These are phyloP conservation scores for Trisateles emortualis DNA, from an alignment of 2,888 invertebrate genomes.

Conservation along the genomic window DNA sequence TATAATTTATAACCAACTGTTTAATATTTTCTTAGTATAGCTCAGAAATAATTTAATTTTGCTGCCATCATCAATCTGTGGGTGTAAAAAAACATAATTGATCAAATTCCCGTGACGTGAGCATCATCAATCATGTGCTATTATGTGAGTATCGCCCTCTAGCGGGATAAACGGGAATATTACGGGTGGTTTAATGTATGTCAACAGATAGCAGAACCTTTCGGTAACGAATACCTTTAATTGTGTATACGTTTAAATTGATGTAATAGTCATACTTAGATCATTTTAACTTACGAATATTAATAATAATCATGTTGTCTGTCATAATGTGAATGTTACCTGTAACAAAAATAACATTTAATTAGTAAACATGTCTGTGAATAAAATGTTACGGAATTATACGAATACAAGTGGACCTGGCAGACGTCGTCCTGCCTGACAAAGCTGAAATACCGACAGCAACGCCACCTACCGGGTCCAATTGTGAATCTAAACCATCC, in stretches of 20 bases:
- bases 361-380: too few species aligned
- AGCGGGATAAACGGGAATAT: slow-evolving; percentile 4
- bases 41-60: slow-evolving; percentile 23
- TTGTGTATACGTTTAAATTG: neutral
- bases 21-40: neutral
- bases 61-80: slow-evolving; percentile 40
- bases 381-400: too few species aligned
- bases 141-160: slow-evolving; percentile 22
- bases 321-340: neutral
- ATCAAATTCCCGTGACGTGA: slow-evolving; percentile 34
- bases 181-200: neutral
- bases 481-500: too few species aligned
- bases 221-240: neutral
- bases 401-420: too few species aligned
- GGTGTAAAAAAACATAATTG: slow-evolving; percentile 42
- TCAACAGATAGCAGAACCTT: too few species aligned
- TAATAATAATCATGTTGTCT: neutral
- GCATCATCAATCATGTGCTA: slow-evolving; percentile 37
- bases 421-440: too few species aligned
- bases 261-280: too few species aligned
- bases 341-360: neutral
- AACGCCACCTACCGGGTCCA: too few species aligned
- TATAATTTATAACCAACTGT: too few species aligned
- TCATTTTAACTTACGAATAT: neutral
- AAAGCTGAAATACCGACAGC: too few species aligned